Conservation (phyloP, 2,888 invertebrate species). For the Nipponacmea schrenckii region DNA sequence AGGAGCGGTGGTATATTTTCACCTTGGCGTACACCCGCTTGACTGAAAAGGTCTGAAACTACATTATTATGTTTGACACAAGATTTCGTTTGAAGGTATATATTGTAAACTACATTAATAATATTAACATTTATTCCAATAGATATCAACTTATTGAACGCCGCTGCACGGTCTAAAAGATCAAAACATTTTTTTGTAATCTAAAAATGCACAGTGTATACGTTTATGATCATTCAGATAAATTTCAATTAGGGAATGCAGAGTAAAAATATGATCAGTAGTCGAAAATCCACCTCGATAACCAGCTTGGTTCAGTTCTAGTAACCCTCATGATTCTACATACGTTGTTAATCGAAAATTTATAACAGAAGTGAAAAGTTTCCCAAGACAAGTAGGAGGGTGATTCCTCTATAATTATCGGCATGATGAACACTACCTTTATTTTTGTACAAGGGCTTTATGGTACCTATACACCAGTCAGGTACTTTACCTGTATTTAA, state of each 20-base stretch:
- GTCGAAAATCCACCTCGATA: neutral
- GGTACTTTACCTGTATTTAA: slow-evolving; percentile 11
- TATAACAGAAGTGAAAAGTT: neutral
- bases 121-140: neutral
- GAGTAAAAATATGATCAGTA: slow-evolving; percentile 12
- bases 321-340: neutral
- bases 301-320: neutral
- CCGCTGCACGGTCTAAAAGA: slow-evolving; percentile 11
- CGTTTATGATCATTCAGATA: neutral
- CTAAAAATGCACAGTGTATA: slow-evolving; percentile 13
- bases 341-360: neutral
- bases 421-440: slow-evolving; percentile 13
- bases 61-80: neutral
- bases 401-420: slow-evolving; percentile 21
- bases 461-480: neutral
- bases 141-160: slow-evolving; percentile 10
- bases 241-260: slow-evolving; percentile 14
- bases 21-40: neutral
- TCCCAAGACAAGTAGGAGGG: neutral
- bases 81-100: neutral
- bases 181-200: slow-evolving; percentile 9
- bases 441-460: slow-evolving; percentile 15
- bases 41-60: neutral
- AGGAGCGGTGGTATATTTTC: too few relatives aligned
- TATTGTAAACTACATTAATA: neutral